Evolutionary conservation across 2,113 vertebrate genomes (phyloP), one percentile per base, ranked within the genome.

Genomic region (Nestor notabilis): DNA sequence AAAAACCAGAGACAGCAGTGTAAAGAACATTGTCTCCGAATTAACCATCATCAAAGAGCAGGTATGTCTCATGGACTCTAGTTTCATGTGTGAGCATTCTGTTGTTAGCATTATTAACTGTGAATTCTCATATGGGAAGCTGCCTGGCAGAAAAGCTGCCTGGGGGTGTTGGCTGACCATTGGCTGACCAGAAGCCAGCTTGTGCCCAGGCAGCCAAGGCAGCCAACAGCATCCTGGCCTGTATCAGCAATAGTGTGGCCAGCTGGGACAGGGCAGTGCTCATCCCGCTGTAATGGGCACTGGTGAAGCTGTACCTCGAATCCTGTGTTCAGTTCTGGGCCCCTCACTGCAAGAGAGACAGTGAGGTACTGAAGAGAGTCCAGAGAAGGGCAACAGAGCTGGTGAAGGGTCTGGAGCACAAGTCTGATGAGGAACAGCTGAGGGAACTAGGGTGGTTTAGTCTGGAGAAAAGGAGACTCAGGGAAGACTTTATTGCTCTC

Each of bases 31-130:
- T 74, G 98, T 99, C 82, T 99, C 98, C 21, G 99, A 99, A 94
- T 97, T 99, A 79, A 98, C 98, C 5, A 99, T 99, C 95, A 98
- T 99, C 96, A 99, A 98, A 97, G 99, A 99, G 83, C 99, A 99
- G 98, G 98, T 98, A 96, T 83, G 24, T 69, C 18, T 79, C n/a
- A 31, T 19, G 56, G 31, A 18, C 58, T 50, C 23, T 13, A 52
- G 27, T 77, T 78, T 61, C 14, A 19, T 24, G 5, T 27, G 18
- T 44, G 3, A 11, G 10, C 23, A 13, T 60, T 46, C 13, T 70
- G 55, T 39, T 83, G 15, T 44, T 74, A 90, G 47, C 17, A 21
- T 35, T 61, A 50, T 37, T 56, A 35, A 64, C 41, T 66, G 17
- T 69, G 60, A 60, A 20, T 47, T 83, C 61, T 89, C 9, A 2